phyloP scores from a whole-genome alignment of 2,797 vertebrate genomes.

The Hippopotamyrus pictus region DNA sequence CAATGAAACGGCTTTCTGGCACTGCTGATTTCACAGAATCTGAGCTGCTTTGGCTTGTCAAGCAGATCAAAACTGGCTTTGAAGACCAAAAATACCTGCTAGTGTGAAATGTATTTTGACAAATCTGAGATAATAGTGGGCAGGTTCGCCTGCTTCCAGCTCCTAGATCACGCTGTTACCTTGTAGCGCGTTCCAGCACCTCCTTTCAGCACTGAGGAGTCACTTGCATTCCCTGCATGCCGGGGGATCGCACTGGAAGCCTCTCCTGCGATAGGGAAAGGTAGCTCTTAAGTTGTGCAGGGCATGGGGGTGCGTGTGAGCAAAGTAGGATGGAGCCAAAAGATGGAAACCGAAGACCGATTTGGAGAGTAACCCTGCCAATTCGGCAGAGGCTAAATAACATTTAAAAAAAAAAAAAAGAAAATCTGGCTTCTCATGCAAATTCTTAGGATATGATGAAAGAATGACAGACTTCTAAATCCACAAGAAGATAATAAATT shows the following conservation, averaged over 20 bases:
- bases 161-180: slow-evolving; percentile 57
- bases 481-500: not conserved
- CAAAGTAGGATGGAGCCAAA: not conserved
- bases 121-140: slow-evolving; percentile 69
- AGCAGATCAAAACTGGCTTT: slow-evolving; percentile 70
- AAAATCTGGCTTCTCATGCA: not conserved
- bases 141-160: slow-evolving; percentile 40
- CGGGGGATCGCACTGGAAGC: slow-evolving; percentile 45
- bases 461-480: not conserved
- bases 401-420: not conserved
- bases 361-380: not conserved
- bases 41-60: slow-evolving; percentile 67
- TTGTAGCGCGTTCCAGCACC: slow-evolving; percentile 53
- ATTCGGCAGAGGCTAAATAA: not conserved
- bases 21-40: slow-evolving; percentile 73
- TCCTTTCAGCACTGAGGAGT: slow-evolving; percentile 46
- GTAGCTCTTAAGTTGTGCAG: slow-evolving; percentile 18
- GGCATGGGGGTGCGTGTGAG: slow-evolving; percentile 30
- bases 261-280: slow-evolving; percentile 55
- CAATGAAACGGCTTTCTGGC: slow-evolving; percentile 57
- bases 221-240: slow-evolving; percentile 35
- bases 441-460: not conserved
- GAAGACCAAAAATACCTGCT: slow-evolving; percentile 73
- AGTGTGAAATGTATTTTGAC: slow-evolving; percentile 77
- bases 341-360: not conserved